Evolutionary conservation across 1,140 invertebrate species (phyloP).

Genomic region (Temnothorax nylanderi): DNA sequence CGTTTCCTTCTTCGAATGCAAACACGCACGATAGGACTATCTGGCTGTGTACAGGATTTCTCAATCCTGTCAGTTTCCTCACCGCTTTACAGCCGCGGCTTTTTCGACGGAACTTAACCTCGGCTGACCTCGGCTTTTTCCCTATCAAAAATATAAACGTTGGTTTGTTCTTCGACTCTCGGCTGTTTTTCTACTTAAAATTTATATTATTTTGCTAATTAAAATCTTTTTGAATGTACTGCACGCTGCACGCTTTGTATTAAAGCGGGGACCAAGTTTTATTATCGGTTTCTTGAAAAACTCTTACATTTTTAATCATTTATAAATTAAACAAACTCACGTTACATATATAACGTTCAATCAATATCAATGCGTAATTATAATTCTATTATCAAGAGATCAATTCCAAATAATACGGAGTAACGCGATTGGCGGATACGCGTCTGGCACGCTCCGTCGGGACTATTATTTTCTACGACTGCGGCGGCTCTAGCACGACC

Average conservation of each 20-base stretch:
- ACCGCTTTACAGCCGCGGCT: neutral
- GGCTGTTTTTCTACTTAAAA: neutral
- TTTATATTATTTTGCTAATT: conserved; percentile 17
- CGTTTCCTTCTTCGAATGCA: conserved; percentile 47
- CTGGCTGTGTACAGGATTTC: neutral
- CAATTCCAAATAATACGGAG: neutral
- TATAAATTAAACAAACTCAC: neutral
- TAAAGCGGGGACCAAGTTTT: neutral
- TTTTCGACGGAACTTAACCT: neutral
- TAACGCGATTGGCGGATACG: neutral
- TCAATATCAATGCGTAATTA: neutral
- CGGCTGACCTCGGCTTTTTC: neutral
- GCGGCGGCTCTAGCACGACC: neutral
- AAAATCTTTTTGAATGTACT: neutral
- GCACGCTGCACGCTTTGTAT: neutral
- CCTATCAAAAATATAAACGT: conserved; percentile 1
- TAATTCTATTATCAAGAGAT: neutral
- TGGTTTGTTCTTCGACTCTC: neutral
- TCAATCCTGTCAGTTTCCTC: neutral
- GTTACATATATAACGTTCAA: too few species aligned
- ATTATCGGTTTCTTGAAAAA: conserved; percentile 7
- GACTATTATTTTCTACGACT: conserved; percentile 45
- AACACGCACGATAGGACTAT: conserved; percentile 39
- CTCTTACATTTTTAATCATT: conserved; percentile 16
- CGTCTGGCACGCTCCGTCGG: neutral